These are phyloP conservation scores for Drosophila fuyamai DNA, from an alignment of 1,140 invertebrate genomes.

Conservation along the genomic window DNA sequence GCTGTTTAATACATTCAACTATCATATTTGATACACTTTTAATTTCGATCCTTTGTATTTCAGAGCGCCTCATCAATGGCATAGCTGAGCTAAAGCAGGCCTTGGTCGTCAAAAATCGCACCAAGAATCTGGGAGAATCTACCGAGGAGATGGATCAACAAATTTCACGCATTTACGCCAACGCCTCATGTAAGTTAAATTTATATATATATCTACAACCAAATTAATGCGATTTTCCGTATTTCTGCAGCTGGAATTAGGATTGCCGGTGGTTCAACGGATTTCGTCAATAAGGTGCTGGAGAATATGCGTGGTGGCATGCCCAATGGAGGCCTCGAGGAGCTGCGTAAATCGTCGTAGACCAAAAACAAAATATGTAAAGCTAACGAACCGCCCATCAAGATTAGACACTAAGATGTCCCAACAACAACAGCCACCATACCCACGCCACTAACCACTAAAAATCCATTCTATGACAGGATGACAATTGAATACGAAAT, in stretches of 20 bases:
- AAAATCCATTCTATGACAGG: conserved; percentile 13
- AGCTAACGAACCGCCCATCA: conserved; percentile 71
- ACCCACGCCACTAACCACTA: conserved; percentile 1
- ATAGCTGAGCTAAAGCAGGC: conserved; percentile 89
- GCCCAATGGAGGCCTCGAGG: conserved; percentile 88
- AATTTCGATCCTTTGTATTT: conserved; percentile 40
- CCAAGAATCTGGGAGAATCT: conserved; percentile 86
- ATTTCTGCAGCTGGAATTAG: conserved; percentile 87
- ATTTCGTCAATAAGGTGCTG: conserved; percentile 94
- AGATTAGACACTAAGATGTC: conserved; percentile 34
- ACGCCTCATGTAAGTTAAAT: conserved; percentile 87
- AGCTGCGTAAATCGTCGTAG: conserved; percentile 83
- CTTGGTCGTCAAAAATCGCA: conserved; percentile 86
- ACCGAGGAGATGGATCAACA: conserved; percentile 88
- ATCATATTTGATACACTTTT: background rate
- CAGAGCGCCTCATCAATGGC: conserved; percentile 88
- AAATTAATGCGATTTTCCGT: conserved; percentile 2
- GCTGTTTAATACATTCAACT: no score
- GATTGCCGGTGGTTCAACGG: conserved; percentile 93
- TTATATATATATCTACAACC: background rate
- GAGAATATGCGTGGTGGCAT: conserved; percentile 90
- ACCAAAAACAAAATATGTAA: conserved; percentile 36
- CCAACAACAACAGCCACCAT: conserved; percentile 2
- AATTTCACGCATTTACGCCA: conserved; percentile 88
- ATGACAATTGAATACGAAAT: conserved; percentile 23